Conservation (phyloP, 1,140 invertebrate genomes). For the Drosophila quadrilineata region DNA sequence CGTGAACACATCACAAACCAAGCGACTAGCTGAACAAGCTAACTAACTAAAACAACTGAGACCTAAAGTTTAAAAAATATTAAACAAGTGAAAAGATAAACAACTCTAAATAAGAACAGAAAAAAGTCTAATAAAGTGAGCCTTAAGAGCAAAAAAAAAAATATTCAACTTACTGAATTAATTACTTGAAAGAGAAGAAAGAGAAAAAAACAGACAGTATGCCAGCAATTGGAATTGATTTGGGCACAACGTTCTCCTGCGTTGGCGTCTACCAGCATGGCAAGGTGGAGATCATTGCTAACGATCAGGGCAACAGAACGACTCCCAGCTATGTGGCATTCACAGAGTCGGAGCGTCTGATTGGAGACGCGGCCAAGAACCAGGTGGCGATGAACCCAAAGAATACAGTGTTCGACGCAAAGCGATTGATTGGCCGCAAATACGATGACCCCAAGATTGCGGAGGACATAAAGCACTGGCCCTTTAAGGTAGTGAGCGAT, state of each 20-base stretch:
- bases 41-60: conserved; percentile 13
- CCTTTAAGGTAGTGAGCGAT: conserved; percentile 87
- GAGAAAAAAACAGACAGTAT: conserved; percentile 45
- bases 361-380: conserved; percentile 95
- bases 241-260: conserved; percentile 90
- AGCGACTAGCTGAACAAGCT: conserved; percentile 44
- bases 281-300: conserved; percentile 95
- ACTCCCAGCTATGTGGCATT: conserved; percentile 98
- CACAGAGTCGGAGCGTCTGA: conserved; percentile 96
- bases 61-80: conserved; percentile 5
- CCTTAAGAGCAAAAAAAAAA: background rate
- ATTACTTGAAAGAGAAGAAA: background rate
- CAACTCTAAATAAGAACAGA: background rate
- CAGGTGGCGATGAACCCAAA: conserved; percentile 77
- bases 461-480: conserved; percentile 89
- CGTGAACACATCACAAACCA: conserved; percentile 54
- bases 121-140: background rate
- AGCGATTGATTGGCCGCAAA: conserved; percentile 86
- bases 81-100: background rate
- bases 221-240: conserved; percentile 88
- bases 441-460: conserved; percentile 88
- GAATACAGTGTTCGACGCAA: conserved; percentile 82
- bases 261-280: conserved; percentile 91
- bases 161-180: background rate
- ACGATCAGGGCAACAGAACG: conserved; percentile 97